Evolutionary conservation across 2,888 invertebrate species (phyloP), one percentile per base, ranked within the genome.

Genomic region (Rapana venosa): DNA sequence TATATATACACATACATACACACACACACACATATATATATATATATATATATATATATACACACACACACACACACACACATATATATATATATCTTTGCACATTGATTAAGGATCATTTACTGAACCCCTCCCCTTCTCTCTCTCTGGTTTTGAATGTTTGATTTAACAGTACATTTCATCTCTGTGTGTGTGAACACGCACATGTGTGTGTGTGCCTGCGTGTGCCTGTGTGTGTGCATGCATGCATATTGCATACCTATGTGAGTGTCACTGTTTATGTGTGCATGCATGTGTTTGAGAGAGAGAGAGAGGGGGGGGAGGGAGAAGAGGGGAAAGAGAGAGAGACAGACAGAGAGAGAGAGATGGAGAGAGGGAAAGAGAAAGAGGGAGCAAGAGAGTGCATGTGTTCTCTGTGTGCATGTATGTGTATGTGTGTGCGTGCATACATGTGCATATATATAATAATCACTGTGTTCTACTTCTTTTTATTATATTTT

Each of bases 11-110:
- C 74, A 74, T 22, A 74, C 74, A 74, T 26, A 74, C 6, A 74
- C 74, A 74, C 61, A 79, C 26, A 26, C 77, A 32, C 30, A 26
- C 77, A 32, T 6, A 30, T 32, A 77, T 11, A 11, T 11, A 77
- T 20, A 30, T 32, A 79, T 32, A 35, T 32, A 79, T 8, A 5
- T 13, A 79, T 32, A 32, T 32, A 32, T 32, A 32, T 32, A 32
- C 32, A 32, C 77, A 79, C 77, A 79, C 77, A 79, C 32, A 32
- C 77, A 32, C 77, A 32, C 77, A 32, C 77, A 79, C 77, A 79
- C 79, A 35, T 20, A 79, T 32, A 79, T 35, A 32, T 35, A 79
- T 32, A 17, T 32, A 74, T 47, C 47, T 47, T 47, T 47, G 47
- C 47, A 47, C 47, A 47, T 47, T 8, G 8, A 47, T 2, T 47